phyloP scores from a whole-genome alignment of 2,797 vertebrate species.

The Sebastes variabilis region DNA sequence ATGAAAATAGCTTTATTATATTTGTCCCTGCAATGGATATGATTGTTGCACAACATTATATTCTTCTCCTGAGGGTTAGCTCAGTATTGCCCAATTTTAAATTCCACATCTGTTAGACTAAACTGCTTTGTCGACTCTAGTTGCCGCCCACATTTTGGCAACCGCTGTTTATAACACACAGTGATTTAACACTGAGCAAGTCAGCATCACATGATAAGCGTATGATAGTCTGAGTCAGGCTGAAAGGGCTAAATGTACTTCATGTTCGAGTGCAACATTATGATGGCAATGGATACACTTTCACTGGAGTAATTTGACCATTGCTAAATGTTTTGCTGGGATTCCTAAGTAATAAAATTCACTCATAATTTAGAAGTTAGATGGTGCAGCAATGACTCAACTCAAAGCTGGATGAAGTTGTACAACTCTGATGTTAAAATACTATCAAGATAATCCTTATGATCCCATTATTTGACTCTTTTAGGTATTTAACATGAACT shows the following conservation, averaged over 20 bases:
- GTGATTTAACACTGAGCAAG: neutral
- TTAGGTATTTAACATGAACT: neutral
- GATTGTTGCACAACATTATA: neutral
- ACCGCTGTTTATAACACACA: slow-evolving; percentile 1
- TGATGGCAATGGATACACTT: neutral
- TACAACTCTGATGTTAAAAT: neutral
- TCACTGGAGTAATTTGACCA: neutral
- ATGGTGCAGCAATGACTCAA: neutral
- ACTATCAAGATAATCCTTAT: neutral
- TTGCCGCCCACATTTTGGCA: neutral
- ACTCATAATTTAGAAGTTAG: neutral
- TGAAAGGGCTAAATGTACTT: neutral
- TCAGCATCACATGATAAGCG: neutral
- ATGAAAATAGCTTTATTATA: slow-evolving; percentile 20
- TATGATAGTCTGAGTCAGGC: slow-evolving; percentile 1
- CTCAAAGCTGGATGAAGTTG: neutral
- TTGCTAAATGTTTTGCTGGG: neutral
- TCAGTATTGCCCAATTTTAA: neutral
- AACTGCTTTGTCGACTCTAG: neutral
- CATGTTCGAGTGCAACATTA: neutral
- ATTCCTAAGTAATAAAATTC: neutral
- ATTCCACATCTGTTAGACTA: neutral
- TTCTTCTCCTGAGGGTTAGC: neutral
- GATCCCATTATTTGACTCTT: neutral
- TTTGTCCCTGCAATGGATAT: neutral